Evolutionary conservation across 2,797 vertebrate species (phyloP), one percentile per base, ranked within the genome.

Genomic region (Oreonectes daqikongensis): DNA sequence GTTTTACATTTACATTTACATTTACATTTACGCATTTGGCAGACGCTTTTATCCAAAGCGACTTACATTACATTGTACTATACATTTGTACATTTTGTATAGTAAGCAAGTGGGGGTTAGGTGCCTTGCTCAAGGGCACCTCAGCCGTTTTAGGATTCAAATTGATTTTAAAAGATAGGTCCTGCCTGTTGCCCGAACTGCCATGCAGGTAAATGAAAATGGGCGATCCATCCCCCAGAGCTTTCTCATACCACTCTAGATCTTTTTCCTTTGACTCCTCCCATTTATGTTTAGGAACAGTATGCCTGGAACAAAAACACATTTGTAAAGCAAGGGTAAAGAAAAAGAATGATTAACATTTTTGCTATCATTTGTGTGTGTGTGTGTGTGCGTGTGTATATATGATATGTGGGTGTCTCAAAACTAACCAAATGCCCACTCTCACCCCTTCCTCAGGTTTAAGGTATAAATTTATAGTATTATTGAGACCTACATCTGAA

Each of bases 151-250:
- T 42, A 53, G 80, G 28, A 55, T 38, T 22, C 24, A 50, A 40
- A 8, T 5, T 9, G 7, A 10, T 60, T 59, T 79, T 80, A 77
- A 74, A 75, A 84, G 75, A 78, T 81, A 83, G 0, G 44, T 46
- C 79, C 77, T 85, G 95, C 95, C 95, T 94, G 84, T 89, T 91
- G 17, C 90, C 87, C 18, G 88, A 88, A 84, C 94, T 95, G 53
- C 94, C 95, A 26, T 96, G 96, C 79, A 96, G 87, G 89, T 95
- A 95, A 83, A 96, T 87, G 60, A 95, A 90, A 84, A 96, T 84
- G 1, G 95, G 94, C 70, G 90, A 92, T 77, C 91, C 93, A 60
- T 94, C 89, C 0, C 66, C 82, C 55, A 96, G 89, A 69, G 93
- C 82, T 1, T 84, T 90, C 87, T 96, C 90, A 40, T 93, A 95